Evolutionary conservation across 2,888 invertebrate genomes (phyloP).

Genomic region (Fragum whitleyi): DNA sequence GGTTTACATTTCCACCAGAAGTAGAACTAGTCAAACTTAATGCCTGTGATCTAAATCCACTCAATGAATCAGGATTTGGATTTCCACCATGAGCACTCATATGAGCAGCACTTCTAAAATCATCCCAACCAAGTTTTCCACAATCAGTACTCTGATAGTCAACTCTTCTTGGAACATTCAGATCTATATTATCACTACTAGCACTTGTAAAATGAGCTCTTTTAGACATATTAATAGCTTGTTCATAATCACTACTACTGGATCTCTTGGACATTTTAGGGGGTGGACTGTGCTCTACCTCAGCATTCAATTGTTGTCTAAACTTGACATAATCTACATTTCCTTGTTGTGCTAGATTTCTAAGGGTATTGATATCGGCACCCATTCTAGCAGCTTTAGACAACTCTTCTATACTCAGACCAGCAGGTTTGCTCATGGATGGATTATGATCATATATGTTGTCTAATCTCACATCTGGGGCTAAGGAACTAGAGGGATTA

Average conservation of each 20-base stretch:
- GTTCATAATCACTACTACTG: neutral
- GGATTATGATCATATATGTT: neutral
- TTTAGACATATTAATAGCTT: neutral
- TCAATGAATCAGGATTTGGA: neutral
- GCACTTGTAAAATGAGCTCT: neutral
- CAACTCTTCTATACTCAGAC: constrained; percentile 45
- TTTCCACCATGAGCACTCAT: neutral
- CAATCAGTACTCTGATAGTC: neutral
- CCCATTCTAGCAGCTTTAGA: constrained; percentile 53
- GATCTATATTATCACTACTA: neutral
- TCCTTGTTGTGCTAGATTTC: constrained; percentile 39
- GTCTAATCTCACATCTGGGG: no score
- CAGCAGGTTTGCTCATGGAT: neutral
- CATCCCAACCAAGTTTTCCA: neutral
- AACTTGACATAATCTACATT: neutral
- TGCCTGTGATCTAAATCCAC: neutral
- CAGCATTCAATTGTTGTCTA: neutral
- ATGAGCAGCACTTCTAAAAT: neutral
- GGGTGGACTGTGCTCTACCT: no score
- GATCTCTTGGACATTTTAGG: no score
- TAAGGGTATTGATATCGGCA: constrained; percentile 50
- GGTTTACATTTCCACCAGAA: neutral
- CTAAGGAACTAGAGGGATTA: no score
- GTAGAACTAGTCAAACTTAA: neutral
- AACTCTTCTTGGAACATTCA: neutral